phyloP scores from a whole-genome alignment of 1,140 invertebrate genomes.

The Pomacea maculata region DNA sequence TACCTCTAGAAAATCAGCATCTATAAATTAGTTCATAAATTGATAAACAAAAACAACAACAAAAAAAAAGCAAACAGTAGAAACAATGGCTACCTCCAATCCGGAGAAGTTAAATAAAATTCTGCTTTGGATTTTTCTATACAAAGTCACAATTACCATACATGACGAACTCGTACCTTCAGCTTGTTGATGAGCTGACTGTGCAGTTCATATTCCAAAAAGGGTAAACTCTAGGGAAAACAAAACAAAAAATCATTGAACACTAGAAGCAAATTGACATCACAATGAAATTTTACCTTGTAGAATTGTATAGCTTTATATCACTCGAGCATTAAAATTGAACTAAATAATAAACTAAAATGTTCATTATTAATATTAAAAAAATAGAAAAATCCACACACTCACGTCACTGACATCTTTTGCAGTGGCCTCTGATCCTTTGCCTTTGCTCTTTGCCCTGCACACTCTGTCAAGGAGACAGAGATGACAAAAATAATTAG shows the following conservation, averaged over 20 bases:
- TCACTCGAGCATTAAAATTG: background rate
- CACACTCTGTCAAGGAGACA: slow-evolving; percentile 72
- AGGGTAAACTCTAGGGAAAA: slow-evolving; percentile 74
- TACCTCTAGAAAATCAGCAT: too few relatives aligned
- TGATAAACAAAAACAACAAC: background rate
- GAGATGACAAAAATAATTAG: background rate
- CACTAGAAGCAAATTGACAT: too few relatives aligned
- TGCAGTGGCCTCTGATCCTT: slow-evolving; percentile 86
- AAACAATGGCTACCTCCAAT: too few relatives aligned
- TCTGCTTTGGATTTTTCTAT: too few relatives aligned
- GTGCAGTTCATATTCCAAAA: slow-evolving; percentile 95
- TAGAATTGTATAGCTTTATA: background rate
- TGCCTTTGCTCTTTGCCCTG: slow-evolving; percentile 79
- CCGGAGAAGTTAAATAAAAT: background rate
- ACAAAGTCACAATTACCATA: slow-evolving; percentile 8
- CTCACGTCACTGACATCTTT: slow-evolving; percentile 85
- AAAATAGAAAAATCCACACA: slow-evolving; percentile 23
- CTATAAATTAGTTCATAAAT: background rate
- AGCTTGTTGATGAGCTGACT: slow-evolving; percentile 90
- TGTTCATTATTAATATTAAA: background rate
- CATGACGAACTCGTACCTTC: slow-evolving; percentile 69
- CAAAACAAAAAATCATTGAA: too few relatives aligned
- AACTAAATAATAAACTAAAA: too few relatives aligned
- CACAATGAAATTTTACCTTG: too few relatives aligned
- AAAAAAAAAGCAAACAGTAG: background rate